A percentile compares a stretch with the other conserved stretches of the same genome.
These are phyloP conservation scores for Drosophila conformis DNA, from an alignment of 2,888 invertebrate genomes.

Conservation along the genomic window DNA sequence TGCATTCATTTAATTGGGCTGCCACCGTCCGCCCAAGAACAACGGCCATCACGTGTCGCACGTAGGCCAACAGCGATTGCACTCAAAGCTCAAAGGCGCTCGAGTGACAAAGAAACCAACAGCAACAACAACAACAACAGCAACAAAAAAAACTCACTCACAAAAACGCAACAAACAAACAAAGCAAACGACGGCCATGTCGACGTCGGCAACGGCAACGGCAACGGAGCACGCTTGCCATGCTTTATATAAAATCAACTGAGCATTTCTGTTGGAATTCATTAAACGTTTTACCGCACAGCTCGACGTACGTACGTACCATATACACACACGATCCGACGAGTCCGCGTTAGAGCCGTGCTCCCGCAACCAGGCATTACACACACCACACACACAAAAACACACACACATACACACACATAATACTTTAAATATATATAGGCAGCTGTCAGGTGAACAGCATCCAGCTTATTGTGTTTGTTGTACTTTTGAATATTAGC, in stretches of 20 bases:
- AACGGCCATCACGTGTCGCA: constrained; percentile 67
- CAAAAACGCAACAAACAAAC: constrained; percentile 61
- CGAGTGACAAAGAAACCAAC: constrained; percentile 14
- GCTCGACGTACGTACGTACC: constrained; percentile 64
- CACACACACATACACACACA: constrained; percentile 15
- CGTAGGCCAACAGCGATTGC: constrained; percentile 42
- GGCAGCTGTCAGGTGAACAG: constrained; percentile 40
- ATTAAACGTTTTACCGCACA: constrained; percentile 82
- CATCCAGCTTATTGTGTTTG: constrained; percentile 47
- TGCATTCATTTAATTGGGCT: constrained; percentile 38
- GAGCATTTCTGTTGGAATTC: constrained; percentile 81
- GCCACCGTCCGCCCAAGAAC: constrained; percentile 56
- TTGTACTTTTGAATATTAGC: constrained; percentile 10
- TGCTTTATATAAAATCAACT: constrained; percentile 83
- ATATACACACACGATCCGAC: constrained; percentile 27
- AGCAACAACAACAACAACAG: constrained; percentile 8
- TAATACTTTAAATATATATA: constrained; percentile 37
- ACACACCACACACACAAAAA: constrained; percentile 33
- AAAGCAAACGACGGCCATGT: constrained; percentile 60
- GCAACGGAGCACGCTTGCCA: constrained; percentile 57
- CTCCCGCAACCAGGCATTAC: constrained; percentile 37
- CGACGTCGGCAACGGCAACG: constrained; percentile 46
- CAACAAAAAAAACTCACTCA: constrained; percentile 62
- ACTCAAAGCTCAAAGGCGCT: constrained; percentile 22
- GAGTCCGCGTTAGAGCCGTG: constrained; percentile 36